phyloP scores from a whole-genome alignment of 1,140 invertebrate genomes.

The Asbolus verrucosus region DNA sequence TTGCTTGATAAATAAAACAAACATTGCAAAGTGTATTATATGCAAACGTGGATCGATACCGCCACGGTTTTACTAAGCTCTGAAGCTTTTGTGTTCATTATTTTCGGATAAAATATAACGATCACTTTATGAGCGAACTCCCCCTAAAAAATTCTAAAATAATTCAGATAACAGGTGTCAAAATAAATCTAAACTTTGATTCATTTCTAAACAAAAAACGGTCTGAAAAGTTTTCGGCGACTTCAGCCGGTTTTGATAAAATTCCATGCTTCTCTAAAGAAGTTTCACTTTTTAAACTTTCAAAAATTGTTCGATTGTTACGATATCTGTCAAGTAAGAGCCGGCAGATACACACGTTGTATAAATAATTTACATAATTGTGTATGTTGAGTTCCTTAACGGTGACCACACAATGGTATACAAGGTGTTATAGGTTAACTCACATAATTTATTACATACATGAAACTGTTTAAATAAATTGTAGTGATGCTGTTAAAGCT shows the following conservation, averaged over 20 bases:
- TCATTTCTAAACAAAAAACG: no score
- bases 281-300: no score
- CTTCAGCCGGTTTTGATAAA: no score
- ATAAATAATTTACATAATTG: conserved; percentile 34
- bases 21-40: conserved; percentile 10
- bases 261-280: no score
- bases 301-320: no score
- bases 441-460: conserved; percentile 24
- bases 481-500: conserved; percentile 14
- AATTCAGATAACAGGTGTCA: no score
- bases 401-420: conserved; percentile 16
- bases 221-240: no score
- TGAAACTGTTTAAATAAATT: conserved; percentile 14
- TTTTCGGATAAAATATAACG: no score
- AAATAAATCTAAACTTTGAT: no score
- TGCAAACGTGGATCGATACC: conserved; percentile 6
- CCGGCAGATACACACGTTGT: conserved; percentile 24
- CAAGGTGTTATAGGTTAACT: conserved; percentile 16
- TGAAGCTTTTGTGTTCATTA: not conserved
- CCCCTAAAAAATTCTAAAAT: no score
- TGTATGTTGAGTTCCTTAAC: conserved; percentile 14
- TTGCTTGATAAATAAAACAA: conserved; percentile 11
- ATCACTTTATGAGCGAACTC: no score
- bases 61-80: not conserved
- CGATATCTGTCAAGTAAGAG: conserved; percentile 23